Evolutionary conservation across 2,888 invertebrate genomes (phyloP).

Genomic region (Aquatica leii): DNA sequence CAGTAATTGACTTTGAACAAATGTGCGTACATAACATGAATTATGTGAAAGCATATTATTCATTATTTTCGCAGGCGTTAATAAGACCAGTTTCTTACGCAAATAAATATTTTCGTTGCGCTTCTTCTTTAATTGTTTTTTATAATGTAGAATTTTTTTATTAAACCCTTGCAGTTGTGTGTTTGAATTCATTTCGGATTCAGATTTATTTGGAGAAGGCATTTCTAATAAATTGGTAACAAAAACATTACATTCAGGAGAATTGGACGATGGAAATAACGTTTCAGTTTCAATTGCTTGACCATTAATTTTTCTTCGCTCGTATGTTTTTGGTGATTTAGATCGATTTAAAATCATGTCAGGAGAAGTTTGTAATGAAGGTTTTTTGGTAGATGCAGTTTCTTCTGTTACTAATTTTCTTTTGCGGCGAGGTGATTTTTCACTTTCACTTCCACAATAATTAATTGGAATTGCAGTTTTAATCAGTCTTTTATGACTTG

Average conservation of each 20-base stretch:
- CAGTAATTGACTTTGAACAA: background rate
- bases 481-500: no score
- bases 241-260: background rate
- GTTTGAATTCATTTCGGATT: background rate
- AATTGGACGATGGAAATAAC: conserved; percentile 1
- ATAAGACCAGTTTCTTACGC: no score
- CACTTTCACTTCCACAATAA: no score
- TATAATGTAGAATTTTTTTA: no score
- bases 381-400: background rate
- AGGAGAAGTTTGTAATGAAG: no score
- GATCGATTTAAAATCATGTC: background rate
- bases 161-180: background rate
- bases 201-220: conserved; percentile 1
- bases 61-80: no score
- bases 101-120: background rate
- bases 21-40: background rate
- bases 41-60: background rate
- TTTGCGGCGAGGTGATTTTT: no score
- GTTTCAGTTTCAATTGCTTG: background rate
- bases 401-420: background rate
- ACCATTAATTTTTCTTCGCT: background rate
- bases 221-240: no score
- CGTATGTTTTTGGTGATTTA: background rate
- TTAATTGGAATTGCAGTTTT: no score
- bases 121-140: no score